These are phyloP conservation scores for Xanthorhoe designata DNA, from an alignment of 2,888 invertebrate genomes.

Conservation along the genomic window DNA sequence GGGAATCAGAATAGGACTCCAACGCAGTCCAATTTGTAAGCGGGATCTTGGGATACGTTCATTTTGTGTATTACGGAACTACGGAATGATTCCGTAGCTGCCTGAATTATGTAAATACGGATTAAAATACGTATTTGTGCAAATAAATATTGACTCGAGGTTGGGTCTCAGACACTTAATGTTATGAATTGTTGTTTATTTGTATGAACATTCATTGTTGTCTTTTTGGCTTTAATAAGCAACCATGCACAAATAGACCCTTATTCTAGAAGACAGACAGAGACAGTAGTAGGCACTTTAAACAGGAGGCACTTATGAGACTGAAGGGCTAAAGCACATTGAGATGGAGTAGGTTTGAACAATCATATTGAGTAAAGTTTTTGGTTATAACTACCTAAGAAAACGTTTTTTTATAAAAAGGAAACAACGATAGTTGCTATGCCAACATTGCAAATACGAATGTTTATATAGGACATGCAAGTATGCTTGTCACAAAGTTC, in stretches of 20 bases:
- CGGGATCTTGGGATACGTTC: constrained; percentile 84
- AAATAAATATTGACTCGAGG: constrained; percentile 57
- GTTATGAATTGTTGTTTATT: neutral
- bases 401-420: neutral
- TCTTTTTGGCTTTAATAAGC: neutral
- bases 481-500: constrained; percentile 54
- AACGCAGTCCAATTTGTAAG: constrained; percentile 79
- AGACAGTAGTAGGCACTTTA: too few relatives aligned
- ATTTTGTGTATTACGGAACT: constrained; percentile 81
- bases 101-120: constrained; percentile 81
- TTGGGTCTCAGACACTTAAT: constrained; percentile 1
- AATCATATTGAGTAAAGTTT: too few relatives aligned
- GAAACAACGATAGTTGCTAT: neutral
- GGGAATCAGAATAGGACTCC: constrained; percentile 66
- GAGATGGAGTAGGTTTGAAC: too few relatives aligned
- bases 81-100: constrained; percentile 70
- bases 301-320: too few relatives aligned
- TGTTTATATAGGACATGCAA: constrained; percentile 10
- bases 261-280: neutral
- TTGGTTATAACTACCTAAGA: neutral
- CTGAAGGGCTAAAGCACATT: too few relatives aligned
- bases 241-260: neutral
- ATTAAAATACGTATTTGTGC: constrained; percentile 68
- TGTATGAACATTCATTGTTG: neutral
- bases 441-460: neutral